Evolutionary conservation across 2,888 invertebrate genomes (phyloP), one percentile per base, ranked within the genome.

Genomic region (Callyntrura sp.): DNA sequence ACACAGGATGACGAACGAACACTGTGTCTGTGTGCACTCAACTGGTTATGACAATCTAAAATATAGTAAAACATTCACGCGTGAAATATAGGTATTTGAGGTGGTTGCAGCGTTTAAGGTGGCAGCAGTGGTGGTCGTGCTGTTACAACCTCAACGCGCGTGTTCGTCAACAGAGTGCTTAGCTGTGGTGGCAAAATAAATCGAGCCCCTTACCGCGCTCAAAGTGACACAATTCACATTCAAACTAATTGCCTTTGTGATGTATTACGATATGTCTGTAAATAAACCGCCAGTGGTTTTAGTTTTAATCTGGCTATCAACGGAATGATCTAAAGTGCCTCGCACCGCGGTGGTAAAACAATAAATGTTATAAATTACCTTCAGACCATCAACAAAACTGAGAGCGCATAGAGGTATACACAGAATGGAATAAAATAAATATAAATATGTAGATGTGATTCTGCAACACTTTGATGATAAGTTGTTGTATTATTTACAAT

Each of bases 221-320:
- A 85, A n/a, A 85, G 85, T 85, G 85, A 85, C 85, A 85, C 85
- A 85, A 85, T 85, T 85, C 85, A 85, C 85, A 85, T 85, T 85
- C 85, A 85, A 60, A 62, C 85, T 85, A 85, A 85, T 85, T 85
- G 85, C 85, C 60, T 76, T 57, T 85, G 51, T 85, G 85, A 85
- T 85, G 76, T 23, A 76, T 73, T 73, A 60, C 84, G 84, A 51
- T 84, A 84, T 84, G 70, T 84, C 84, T 84, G 55, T 43, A 82
- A 82, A 82, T 81, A 65, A 35, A 84, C 17, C 25, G 28, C 48
- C 11, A 23, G 11, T 62, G 17, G 62, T 62, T 35, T 35, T 28
- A 70, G 51, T 70, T 83, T 70, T 84, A 84, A 84, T 84, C 84
- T 84, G 8, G 11, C 55, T 84, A 84, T 84, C 84, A 70, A 28